These are phyloP conservation scores for Bostrychus sinensis DNA, from an alignment of 2,113 vertebrate genomes.

Conservation along the genomic window DNA sequence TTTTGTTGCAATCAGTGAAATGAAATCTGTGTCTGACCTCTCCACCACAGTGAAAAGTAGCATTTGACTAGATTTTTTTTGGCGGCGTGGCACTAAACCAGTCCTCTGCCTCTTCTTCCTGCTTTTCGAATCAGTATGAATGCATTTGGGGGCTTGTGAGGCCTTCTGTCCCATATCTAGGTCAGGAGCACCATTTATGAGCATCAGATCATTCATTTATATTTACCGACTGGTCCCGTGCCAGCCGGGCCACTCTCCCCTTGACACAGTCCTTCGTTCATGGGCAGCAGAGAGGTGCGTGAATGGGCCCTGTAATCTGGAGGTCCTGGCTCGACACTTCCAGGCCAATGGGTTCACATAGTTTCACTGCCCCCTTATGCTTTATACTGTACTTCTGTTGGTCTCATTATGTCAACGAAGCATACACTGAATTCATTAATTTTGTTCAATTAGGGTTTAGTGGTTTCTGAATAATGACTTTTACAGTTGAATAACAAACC, in stretches of 20 bases:
- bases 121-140: constrained; percentile 33
- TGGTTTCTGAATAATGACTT: neutral
- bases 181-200: constrained; percentile 38
- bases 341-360: neutral
- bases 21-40: constrained; percentile 8
- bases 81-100: constrained; percentile 34
- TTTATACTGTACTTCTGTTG: neutral
- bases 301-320: constrained; percentile 15
- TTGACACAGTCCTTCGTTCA: constrained; percentile 1
- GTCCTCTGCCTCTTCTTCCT: constrained; percentile 40
- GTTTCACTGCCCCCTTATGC: neutral
- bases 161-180: constrained; percentile 53
- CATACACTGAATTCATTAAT: neutral
- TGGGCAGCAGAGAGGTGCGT: neutral
- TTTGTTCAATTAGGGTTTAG: neutral
- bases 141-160: constrained; percentile 44
- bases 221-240: constrained; percentile 50
- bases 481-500: neutral
- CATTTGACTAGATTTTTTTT: constrained; percentile 20
- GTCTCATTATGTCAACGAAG: neutral
- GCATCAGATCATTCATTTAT: constrained; percentile 22
- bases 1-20: constrained; percentile 38
- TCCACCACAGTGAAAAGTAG: constrained; percentile 26
- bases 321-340: constrained; percentile 1
- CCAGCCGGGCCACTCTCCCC: constrained; percentile 29